These are phyloP conservation scores for Zaprionus ornatus DNA, from an alignment of 1,140 invertebrate species.

Conservation along the genomic window DNA sequence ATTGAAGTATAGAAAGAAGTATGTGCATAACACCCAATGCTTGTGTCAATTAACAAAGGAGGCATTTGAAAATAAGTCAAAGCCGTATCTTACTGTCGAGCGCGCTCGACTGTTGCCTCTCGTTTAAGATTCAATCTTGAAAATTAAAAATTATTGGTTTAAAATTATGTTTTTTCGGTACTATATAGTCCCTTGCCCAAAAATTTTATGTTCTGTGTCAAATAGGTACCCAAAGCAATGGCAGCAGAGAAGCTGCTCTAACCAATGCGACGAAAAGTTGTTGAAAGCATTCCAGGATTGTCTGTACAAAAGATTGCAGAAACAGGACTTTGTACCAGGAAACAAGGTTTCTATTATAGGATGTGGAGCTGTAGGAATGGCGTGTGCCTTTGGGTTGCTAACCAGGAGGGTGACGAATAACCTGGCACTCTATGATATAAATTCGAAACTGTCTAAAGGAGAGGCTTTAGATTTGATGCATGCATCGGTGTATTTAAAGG, in stretches of 20 bases:
- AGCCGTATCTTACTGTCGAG: too few species aligned
- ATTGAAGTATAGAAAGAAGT: too few species aligned
- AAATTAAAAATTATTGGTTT: constrained; percentile 1
- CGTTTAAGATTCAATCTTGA: not conserved
- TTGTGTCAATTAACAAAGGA: too few species aligned
- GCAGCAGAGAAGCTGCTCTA: not conserved
- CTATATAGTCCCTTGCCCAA: not conserved
- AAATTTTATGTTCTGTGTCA: not conserved
- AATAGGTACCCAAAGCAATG: not conserved
- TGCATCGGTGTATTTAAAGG: constrained; percentile 34
- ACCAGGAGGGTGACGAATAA: constrained; percentile 30
- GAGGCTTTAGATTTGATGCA: constrained; percentile 40
- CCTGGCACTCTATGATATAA: constrained; percentile 19
- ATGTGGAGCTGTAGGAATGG: constrained; percentile 39
- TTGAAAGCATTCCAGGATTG: constrained; percentile 25
- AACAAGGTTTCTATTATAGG: constrained; percentile 48
- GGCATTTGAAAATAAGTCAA: too few species aligned
- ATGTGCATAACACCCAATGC: too few species aligned
- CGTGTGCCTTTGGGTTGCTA: constrained; percentile 9
- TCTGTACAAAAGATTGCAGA: constrained; percentile 6
- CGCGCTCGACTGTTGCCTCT: not conserved
- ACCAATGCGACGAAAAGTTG: not conserved
- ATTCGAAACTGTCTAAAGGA: constrained; percentile 2
- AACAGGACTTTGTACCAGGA: constrained; percentile 1
- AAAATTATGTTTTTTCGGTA: not conserved